phyloP scores from a whole-genome alignment of 2,888 invertebrate species.

The Ellobium chinense region DNA sequence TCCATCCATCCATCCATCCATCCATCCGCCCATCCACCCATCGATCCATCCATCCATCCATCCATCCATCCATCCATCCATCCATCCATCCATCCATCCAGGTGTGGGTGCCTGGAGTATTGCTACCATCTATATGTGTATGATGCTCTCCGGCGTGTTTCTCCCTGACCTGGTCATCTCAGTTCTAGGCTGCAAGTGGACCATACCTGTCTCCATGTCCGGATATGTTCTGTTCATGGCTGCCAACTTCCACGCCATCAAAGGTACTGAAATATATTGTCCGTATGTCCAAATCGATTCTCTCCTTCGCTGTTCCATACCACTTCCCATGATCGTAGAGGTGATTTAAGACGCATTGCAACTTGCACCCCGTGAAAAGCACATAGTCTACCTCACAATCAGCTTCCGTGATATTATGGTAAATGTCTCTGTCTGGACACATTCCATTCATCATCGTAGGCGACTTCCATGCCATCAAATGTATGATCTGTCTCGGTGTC shows the following conservation, averaged over 20 bases:
- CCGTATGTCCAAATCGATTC: too few relatives aligned
- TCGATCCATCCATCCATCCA: neutral
- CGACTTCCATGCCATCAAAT: too few relatives aligned
- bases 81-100: neutral
- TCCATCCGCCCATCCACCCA: neutral
- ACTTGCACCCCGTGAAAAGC: too few relatives aligned
- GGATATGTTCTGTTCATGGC: slow-evolving; percentile 97
- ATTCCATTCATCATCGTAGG: too few relatives aligned
- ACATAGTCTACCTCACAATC: too few relatives aligned
- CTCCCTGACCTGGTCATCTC: slow-evolving; percentile 80
- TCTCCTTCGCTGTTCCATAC: too few relatives aligned
- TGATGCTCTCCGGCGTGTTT: slow-evolving; percentile 96
- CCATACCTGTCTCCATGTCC: slow-evolving; percentile 93
- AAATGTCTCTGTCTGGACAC: too few relatives aligned
- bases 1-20: neutral
- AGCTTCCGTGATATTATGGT: too few relatives aligned
- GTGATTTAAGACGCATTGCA: too few relatives aligned
- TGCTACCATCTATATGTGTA: slow-evolving; percentile 93
- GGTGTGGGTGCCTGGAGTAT: slow-evolving; percentile 90
- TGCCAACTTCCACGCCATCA: slow-evolving; percentile 93
- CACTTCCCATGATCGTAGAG: too few relatives aligned
- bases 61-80: neutral
- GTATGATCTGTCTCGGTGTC: too few relatives aligned
- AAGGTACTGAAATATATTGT: too few relatives aligned
- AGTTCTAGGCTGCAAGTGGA: slow-evolving; percentile 95